Percentiles rank a stretch among this genome's conserved stretches.
phyloP scores from a whole-genome alignment of 1,140 invertebrate species.

The Penaeus chinensis region DNA sequence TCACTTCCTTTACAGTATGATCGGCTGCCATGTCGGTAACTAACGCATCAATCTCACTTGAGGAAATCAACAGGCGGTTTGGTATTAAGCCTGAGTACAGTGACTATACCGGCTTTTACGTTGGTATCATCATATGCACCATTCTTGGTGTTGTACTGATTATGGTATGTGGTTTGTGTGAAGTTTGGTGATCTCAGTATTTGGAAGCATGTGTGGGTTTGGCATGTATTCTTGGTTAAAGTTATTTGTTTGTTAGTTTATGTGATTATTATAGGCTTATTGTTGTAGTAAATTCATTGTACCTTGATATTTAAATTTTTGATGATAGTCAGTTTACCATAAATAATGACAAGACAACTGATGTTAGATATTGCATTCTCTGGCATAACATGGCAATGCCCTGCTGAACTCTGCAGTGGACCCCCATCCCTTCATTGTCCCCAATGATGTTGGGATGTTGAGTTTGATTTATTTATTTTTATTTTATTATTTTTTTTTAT shows the following conservation, averaged over 20 bases:
- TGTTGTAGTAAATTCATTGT: background rate
- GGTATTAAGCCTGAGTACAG: conserved; percentile 42
- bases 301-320: no score
- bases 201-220: background rate
- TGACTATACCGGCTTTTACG: conserved; percentile 51
- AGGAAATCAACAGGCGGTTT: conserved; percentile 34
- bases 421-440: no score
- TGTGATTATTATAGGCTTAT: no score
- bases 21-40: conserved; percentile 24
- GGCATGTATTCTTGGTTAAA: background rate
- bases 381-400: no score
- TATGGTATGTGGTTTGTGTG: conserved; percentile 43
- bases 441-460: no score
- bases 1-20: conserved; percentile 7
- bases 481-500: no score
- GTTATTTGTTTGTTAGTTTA: background rate
- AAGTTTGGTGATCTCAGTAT: background rate
- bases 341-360: no score
- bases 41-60: conserved; percentile 29
- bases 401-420: no score
- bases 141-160: conserved; percentile 44
- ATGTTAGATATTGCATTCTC: no score
- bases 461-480: no score
- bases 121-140: conserved; percentile 40
- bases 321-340: no score